phyloP scores from a whole-genome alignment of 2,797 vertebrate genomes.

The Ispidina lecontei region DNA sequence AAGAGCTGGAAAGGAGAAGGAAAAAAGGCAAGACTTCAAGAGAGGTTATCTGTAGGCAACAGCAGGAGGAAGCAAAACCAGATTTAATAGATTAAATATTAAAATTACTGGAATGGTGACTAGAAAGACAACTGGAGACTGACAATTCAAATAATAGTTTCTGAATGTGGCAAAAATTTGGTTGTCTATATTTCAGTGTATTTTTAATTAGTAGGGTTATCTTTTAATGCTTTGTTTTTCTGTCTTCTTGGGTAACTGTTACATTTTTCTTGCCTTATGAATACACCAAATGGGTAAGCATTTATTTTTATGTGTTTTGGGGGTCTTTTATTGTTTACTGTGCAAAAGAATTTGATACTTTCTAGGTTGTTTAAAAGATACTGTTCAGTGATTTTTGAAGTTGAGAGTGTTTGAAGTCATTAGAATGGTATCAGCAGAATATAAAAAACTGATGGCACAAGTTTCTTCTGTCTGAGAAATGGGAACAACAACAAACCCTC shows the following conservation, averaged over 20 bases:
- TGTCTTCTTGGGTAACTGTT: neutral
- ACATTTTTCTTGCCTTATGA: neutral
- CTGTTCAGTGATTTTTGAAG: slow-evolving; percentile 33
- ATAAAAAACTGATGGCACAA: slow-evolving; percentile 6
- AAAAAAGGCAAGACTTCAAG: neutral
- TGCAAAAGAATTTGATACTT: neutral
- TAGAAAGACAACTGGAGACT: neutral
- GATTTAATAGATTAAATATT: neutral
- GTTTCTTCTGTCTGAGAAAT: slow-evolving; percentile 8
- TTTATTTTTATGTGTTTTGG: neutral
- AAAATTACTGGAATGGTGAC: neutral
- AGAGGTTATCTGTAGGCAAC: neutral
- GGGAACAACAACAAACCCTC: slow-evolving; percentile 1
- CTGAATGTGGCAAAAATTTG: neutral
- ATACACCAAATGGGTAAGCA: neutral
- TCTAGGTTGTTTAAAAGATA: slow-evolving; percentile 24
- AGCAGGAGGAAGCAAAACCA: neutral
- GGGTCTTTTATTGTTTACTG: neutral
- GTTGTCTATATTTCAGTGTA: neutral
- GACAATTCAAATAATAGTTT: neutral
- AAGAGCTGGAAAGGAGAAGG: neutral
- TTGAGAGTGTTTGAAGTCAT: slow-evolving; percentile 35
- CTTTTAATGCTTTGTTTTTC: neutral
- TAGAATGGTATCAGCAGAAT: neutral
- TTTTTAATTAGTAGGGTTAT: neutral